Evolutionary conservation across 2,888 invertebrate species (phyloP).

Genomic region (Pheosia gnoma): DNA sequence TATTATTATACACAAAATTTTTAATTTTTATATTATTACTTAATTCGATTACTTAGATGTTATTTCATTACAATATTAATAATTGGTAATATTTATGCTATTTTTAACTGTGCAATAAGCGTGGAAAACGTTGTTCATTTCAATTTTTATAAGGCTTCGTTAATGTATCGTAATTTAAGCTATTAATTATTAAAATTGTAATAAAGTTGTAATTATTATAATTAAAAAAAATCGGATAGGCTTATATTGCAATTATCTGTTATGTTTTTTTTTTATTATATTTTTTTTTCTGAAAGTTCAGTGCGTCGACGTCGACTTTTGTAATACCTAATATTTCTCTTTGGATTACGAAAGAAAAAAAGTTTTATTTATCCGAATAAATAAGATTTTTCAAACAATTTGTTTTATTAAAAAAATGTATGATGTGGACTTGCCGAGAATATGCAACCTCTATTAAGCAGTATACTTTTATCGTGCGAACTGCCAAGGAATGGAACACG

Average conservation of each 20-base stretch:
- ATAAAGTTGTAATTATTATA: conserved; percentile 73
- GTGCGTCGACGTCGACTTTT: conserved; percentile 39
- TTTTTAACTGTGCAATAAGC: conserved; percentile 78
- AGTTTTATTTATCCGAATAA: conserved; percentile 78
- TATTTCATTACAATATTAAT: conserved; percentile 48
- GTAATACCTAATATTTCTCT: conserved; percentile 50
- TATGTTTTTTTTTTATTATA: conserved; percentile 63
- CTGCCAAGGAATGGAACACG: too few species aligned
- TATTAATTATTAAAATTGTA: conserved; percentile 71
- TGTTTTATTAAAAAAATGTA: conserved; percentile 54
- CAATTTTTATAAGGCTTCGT: conserved; percentile 61
- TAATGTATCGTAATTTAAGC: conserved; percentile 47
- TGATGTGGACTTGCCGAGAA: not conserved
- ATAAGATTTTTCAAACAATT: conserved; percentile 71
- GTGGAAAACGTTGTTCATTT: conserved; percentile 69
- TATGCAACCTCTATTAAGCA: too few species aligned
- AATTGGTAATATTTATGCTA: conserved; percentile 72
- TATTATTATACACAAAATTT: conserved; percentile 42
- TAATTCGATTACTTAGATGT: conserved; percentile 52
- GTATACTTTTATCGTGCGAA: too few species aligned
- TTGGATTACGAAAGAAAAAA: conserved; percentile 64
- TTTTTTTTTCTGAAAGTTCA: conserved; percentile 52
- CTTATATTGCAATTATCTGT: conserved; percentile 74
- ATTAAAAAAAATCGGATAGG: conserved; percentile 64
- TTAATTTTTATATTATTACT: conserved; percentile 52